phyloP scores from a whole-genome alignment of 2,797 vertebrate species.

The Enteromius radiatus region DNA sequence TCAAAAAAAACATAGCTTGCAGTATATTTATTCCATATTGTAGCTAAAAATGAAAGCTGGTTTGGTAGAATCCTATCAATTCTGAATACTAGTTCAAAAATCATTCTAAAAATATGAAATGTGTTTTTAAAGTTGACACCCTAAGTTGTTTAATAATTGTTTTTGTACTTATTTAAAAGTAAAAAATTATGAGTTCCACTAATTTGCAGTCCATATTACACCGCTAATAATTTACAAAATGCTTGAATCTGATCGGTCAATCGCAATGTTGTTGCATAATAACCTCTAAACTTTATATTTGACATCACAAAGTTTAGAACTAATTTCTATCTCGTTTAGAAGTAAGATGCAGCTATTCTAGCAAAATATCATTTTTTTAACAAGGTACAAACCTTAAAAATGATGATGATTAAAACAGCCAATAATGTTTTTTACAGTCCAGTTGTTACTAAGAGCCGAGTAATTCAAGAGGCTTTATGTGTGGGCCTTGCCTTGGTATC shows the following conservation, averaged over 20 bases:
- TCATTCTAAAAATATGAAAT: background rate
- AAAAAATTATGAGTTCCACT: no score
- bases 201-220: background rate
- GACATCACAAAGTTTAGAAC: background rate
- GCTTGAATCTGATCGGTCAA: background rate
- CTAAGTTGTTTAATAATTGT: no score
- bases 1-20: background rate
- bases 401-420: background rate
- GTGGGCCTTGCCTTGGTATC: background rate
- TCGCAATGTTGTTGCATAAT: background rate
- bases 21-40: background rate
- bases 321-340: background rate
- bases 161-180: background rate
- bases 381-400: background rate
- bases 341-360: background rate
- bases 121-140: background rate
- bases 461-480: constrained; percentile 3
- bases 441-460: background rate
- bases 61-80: background rate
- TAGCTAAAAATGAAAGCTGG: background rate
- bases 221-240: background rate
- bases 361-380: background rate
- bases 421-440: background rate
- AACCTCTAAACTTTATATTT: background rate
- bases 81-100: background rate